phyloP scores from a whole-genome alignment of 2,113 vertebrate genomes.

The Microtus oregoni region DNA sequence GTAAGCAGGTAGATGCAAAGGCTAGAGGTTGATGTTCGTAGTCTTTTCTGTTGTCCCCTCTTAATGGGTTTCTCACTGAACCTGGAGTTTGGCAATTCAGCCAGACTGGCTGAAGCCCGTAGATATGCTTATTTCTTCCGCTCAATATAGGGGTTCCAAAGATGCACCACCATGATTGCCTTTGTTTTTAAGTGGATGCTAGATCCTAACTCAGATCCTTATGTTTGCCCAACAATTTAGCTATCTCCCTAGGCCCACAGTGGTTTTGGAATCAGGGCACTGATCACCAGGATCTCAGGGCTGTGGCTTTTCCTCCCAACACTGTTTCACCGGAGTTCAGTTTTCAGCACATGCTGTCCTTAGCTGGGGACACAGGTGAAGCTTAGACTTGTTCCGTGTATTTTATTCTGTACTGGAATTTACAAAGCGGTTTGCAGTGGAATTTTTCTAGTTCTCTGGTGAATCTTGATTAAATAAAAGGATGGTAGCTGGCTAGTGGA shows the following conservation, averaged over 20 bases:
- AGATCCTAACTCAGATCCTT: background rate
- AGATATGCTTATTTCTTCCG: no score
- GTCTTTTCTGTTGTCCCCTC: background rate
- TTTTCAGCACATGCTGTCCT: background rate
- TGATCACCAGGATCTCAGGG: accelerated
- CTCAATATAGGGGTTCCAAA: background rate
- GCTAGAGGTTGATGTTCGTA: background rate
- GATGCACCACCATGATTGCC: background rate
- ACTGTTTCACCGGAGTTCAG: background rate
- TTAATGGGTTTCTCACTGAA: background rate
- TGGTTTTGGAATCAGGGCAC: background rate
- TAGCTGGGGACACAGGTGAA: background rate
- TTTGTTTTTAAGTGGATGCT: background rate
- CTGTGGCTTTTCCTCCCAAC: background rate
- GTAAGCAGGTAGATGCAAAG: background rate
- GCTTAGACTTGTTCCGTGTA: background rate
- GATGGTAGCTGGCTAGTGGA: no score
- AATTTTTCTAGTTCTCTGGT: background rate
- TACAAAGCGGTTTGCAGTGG: background rate
- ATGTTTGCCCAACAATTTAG: background rate
- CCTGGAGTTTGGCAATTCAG: background rate
- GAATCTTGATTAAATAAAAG: constrained; percentile 24
- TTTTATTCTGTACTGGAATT: background rate
- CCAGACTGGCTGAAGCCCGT: background rate
- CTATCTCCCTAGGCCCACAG: background rate